Evolutionary conservation across 2,113 vertebrate genomes (phyloP).

Genomic region (Stigmatopora argus): DNA sequence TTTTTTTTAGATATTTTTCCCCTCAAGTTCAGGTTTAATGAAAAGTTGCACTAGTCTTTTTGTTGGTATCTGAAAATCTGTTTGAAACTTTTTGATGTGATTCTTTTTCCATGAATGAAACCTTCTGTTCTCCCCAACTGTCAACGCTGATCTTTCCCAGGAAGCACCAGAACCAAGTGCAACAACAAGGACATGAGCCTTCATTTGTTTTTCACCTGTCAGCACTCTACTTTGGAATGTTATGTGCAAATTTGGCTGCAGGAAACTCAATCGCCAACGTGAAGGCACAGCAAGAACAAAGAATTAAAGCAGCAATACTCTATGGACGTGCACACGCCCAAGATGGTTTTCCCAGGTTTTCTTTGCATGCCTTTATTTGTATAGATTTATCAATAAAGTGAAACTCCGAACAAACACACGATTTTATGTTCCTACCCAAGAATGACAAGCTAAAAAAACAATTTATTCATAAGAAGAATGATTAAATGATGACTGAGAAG

Average conservation of each 20-base stretch:
- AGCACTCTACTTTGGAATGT: background rate
- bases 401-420: background rate
- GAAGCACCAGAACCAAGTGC: background rate
- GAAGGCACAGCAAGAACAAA: background rate
- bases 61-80: background rate
- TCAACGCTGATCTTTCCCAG: background rate
- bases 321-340: background rate
- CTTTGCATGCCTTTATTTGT: background rate
- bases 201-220: background rate
- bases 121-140: background rate
- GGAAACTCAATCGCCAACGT: background rate
- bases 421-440: background rate
- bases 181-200: background rate
- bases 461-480: background rate
- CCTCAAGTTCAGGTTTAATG: no score
- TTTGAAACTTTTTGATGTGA: no score
- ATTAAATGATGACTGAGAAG: background rate
- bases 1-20: background rate
- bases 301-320: background rate
- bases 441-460: background rate
- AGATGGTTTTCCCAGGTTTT: background rate
- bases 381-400: background rate
- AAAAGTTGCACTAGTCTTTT: background rate
- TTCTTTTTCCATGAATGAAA: background rate
- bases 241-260: conserved; percentile 3